phyloP scores from a whole-genome alignment of 1,140 invertebrate genomes.

The Harpegnathos saltator region DNA sequence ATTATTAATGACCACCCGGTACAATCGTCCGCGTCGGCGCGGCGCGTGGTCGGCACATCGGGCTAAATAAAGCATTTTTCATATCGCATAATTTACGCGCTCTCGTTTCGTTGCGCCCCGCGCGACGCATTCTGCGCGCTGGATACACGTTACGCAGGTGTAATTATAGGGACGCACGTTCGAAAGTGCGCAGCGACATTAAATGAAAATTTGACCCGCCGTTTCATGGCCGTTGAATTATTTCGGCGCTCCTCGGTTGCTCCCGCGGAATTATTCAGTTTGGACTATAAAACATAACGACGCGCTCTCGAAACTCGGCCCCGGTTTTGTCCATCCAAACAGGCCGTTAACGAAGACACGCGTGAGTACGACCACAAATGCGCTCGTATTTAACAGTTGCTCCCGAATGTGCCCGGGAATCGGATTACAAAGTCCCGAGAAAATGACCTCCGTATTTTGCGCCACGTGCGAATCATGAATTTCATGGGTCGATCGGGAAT shows the following conservation, averaged over 20 bases:
- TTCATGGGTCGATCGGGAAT: neutral
- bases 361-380: neutral
- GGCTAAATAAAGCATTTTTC: constrained; percentile 57
- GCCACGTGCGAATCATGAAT: neutral
- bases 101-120: no score
- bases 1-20: constrained; percentile 66
- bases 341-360: constrained; percentile 11
- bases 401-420: constrained; percentile 1
- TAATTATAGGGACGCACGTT: constrained; percentile 40
- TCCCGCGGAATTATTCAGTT: constrained; percentile 20
- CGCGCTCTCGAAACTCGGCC: neutral
- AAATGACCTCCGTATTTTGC: constrained; percentile 19
- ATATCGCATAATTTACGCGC: constrained; percentile 57
- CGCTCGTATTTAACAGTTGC: neutral
- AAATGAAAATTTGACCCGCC: constrained; percentile 33
- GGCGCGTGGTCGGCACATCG: no score
- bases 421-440: neutral
- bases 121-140: no score
- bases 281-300: neutral
- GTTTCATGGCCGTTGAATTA: constrained; percentile 42
- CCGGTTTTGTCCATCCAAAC: neutral
- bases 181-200: constrained; percentile 17
- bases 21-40: constrained; percentile 38
- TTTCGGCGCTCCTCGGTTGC: constrained; percentile 31
- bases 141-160: constrained; percentile 35